Evolutionary conservation across 2,888 invertebrate genomes (phyloP).

Genomic region (Dynastes grantii): DNA sequence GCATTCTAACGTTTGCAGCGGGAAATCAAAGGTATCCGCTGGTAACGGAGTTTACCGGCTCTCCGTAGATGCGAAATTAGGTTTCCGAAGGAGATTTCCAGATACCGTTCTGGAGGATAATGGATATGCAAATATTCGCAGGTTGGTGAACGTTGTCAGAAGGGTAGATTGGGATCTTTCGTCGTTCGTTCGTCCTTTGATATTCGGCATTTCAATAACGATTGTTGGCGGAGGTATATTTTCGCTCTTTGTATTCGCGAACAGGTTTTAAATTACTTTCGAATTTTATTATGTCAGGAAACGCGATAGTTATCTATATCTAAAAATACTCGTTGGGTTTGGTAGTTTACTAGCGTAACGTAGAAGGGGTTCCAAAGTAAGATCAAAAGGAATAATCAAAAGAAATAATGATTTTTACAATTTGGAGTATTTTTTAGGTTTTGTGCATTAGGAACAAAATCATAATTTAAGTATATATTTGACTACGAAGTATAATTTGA

Average conservation of each 20-base stretch:
- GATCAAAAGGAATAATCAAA: too few relatives aligned
- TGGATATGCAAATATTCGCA: slow-evolving; percentile 49
- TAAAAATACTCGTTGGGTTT: too few relatives aligned
- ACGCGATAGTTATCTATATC: not conserved
- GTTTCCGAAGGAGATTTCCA: slow-evolving; percentile 58
- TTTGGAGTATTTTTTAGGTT: too few relatives aligned
- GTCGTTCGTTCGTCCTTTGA: slow-evolving; percentile 44
- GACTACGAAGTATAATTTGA: too few relatives aligned
- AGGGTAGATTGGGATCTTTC: slow-evolving; percentile 51
- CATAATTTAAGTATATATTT: too few relatives aligned
- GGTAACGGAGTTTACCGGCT: slow-evolving; percentile 56
- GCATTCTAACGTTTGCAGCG: slow-evolving; percentile 53
- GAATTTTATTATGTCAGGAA: not conserved
- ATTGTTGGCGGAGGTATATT: slow-evolving; percentile 1
- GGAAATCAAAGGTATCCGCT: slow-evolving; percentile 58
- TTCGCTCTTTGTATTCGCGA: not conserved
- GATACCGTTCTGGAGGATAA: slow-evolving; percentile 53
- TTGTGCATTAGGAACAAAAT: too few relatives aligned
- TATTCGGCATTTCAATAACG: slow-evolving; percentile 28
- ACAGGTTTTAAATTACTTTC: slow-evolving; percentile 6
- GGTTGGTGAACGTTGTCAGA: slow-evolving; percentile 27
- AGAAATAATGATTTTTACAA: too few relatives aligned
- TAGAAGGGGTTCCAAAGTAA: too few relatives aligned
- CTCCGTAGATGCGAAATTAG: slow-evolving; percentile 59
- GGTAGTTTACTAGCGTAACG: too few relatives aligned